Conservation (phyloP, 2,113 vertebrate genomes). For the Andinoacara biseriatus region DNA sequence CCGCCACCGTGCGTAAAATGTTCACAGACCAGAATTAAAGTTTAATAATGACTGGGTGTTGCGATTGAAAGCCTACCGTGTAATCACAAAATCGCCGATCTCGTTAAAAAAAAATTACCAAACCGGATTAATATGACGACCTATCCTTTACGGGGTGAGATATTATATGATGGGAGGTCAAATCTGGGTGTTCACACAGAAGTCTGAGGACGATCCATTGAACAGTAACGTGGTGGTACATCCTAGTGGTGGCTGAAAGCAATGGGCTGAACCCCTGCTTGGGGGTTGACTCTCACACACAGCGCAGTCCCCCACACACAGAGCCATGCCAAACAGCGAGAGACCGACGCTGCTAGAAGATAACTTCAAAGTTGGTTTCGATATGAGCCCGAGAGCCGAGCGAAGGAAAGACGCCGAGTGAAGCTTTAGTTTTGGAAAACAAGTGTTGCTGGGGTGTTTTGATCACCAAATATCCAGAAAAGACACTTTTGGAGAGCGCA, state of each 20-base stretch:
- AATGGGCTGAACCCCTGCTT: conserved; percentile 81
- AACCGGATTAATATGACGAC: conserved; percentile 21
- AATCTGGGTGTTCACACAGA: conserved; percentile 59
- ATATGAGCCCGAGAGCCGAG: conserved; percentile 23
- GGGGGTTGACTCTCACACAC: conserved; percentile 79
- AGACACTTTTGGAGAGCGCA: conserved; percentile 61
- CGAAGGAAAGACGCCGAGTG: background rate
- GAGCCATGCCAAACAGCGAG: conserved; percentile 61
- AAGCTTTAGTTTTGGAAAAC: conserved; percentile 1
- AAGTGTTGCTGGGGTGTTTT: conserved; percentile 13
- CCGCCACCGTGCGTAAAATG: conserved; percentile 21
- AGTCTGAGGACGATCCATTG: conserved; percentile 60
- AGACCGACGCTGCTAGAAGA: conserved; percentile 51
- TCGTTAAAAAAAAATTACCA: background rate
- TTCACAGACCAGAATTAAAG: background rate
- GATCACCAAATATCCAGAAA: conserved; percentile 20
- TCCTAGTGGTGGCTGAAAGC: conserved; percentile 83
- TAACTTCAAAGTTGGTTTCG: conserved; percentile 55
- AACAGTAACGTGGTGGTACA: conserved; percentile 84
- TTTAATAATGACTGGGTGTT: background rate
- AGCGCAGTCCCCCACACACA: conserved; percentile 64
- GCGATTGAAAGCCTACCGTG: conserved; percentile 4
- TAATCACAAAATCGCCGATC: background rate
- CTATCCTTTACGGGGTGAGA: conserved; percentile 5
- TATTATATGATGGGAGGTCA: conserved; percentile 69